Conservation (phyloP, 2,797 vertebrate genomes). For the Sparus aurata region DNA sequence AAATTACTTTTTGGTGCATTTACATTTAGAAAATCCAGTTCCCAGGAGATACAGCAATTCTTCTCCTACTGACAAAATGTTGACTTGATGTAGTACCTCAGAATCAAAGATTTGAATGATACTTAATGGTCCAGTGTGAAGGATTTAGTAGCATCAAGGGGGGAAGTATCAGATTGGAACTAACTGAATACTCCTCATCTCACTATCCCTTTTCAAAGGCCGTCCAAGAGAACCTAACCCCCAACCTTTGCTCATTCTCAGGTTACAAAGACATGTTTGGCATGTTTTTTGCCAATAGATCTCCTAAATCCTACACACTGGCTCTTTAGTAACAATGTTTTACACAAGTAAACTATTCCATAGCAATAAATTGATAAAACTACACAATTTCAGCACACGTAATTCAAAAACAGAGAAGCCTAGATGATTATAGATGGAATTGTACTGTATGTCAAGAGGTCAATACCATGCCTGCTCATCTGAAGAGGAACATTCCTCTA, state of each 20-base stretch:
- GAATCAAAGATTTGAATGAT: background rate
- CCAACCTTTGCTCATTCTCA: too few species aligned
- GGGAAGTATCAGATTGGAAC: too few species aligned
- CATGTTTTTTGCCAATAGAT: too few species aligned
- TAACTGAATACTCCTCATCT: too few species aligned
- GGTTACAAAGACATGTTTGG: too few species aligned
- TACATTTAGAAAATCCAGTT: background rate
- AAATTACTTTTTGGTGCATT: background rate
- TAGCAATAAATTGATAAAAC: background rate
- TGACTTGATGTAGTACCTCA: background rate
- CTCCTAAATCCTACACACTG: too few species aligned
- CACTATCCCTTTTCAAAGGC: too few species aligned
- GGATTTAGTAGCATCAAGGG: too few species aligned
- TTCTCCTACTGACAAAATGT: background rate
- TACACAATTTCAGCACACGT: background rate
- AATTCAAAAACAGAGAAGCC: background rate
- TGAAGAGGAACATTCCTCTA: constrained; percentile 7
- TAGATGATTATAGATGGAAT: background rate
- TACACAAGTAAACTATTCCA: background rate
- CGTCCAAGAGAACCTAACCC: too few species aligned
- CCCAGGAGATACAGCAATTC: background rate
- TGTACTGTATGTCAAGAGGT: background rate
- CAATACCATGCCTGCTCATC: constrained; percentile 3
- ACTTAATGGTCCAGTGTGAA: background rate
- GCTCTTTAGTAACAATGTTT: too few species aligned